These are phyloP conservation scores for Catostomus latipinnis DNA, from an alignment of 2,797 vertebrate genomes.

Conservation along the genomic window DNA sequence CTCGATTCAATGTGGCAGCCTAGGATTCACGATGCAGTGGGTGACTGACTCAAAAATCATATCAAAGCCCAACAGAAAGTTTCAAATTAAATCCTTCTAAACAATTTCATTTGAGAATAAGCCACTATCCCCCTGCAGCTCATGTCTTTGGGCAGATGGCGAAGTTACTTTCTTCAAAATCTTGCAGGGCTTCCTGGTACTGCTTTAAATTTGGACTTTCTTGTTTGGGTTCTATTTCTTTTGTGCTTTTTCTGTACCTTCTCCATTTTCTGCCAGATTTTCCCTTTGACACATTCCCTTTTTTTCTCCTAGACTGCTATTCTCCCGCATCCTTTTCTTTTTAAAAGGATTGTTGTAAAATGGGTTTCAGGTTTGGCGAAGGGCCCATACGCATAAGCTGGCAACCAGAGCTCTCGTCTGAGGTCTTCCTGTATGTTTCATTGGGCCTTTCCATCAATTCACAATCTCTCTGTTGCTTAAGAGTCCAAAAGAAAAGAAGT, in stretches of 20 bases:
- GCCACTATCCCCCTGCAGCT: constrained; percentile 28
- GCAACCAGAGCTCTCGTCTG: constrained; percentile 23
- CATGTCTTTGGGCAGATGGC: constrained; percentile 32
- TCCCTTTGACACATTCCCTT: background rate
- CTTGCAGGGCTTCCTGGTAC: constrained; percentile 5
- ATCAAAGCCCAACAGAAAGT: constrained; percentile 17
- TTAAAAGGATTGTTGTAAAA: constrained; percentile 33
- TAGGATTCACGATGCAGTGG: background rate
- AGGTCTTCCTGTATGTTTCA: constrained; percentile 33
- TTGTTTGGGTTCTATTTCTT: constrained; percentile 24
- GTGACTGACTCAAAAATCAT: constrained; percentile 25
- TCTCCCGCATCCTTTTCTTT: constrained; percentile 22
- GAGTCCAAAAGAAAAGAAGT: constrained; percentile 12
- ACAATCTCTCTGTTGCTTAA: constrained; percentile 20
- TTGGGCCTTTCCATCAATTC: constrained; percentile 35
- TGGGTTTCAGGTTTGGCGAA: constrained; percentile 41
- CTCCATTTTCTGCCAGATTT: constrained; percentile 5
- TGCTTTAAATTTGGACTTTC: constrained; percentile 22
- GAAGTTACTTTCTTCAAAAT: constrained; percentile 15
- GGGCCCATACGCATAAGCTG: constrained; percentile 33
- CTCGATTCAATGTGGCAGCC: constrained; percentile 9
- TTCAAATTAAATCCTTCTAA: constrained; percentile 14
- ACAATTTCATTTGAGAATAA: constrained; percentile 31
- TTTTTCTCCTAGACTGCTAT: constrained; percentile 2
- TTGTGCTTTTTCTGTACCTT: background rate